Conservation (phyloP, 2,888 invertebrate species). For the Catotricha subobsoleta region DNA sequence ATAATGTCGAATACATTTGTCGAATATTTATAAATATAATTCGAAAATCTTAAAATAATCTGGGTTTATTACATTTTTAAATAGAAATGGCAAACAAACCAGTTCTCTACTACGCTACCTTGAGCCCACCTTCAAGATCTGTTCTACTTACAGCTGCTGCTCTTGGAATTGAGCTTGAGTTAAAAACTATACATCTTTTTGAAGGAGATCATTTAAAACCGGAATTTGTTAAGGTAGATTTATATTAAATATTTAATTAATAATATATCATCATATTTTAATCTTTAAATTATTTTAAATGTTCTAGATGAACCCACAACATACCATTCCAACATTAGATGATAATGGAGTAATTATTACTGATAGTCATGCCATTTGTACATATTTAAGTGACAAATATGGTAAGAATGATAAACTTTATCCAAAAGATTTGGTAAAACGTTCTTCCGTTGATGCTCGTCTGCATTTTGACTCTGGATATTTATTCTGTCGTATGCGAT, state of each 20-base stretch:
- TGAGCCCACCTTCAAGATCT: slow-evolving; percentile 32
- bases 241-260: not conserved
- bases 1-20: too few relatives aligned
- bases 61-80: not conserved
- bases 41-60: too few relatives aligned
- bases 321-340: slow-evolving; percentile 42
- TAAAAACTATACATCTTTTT: slow-evolving; percentile 25
- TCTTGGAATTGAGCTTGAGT: slow-evolving; percentile 28
- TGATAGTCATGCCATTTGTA: slow-evolving; percentile 48
- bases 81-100: slow-evolving; percentile 17
- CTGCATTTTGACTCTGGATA: slow-evolving; percentile 27
- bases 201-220: slow-evolving; percentile 25
- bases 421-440: slow-evolving; percentile 24
- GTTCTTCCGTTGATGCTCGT: slow-evolving; percentile 24
- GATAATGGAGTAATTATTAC: slow-evolving; percentile 35
- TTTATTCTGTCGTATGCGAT: slow-evolving; percentile 25
- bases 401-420: slow-evolving; percentile 33
- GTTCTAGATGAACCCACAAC: slow-evolving; percentile 46
- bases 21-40: too few relatives aligned
- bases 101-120: slow-evolving; percentile 25
- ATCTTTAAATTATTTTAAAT: not conserved
- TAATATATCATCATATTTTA: not conserved
- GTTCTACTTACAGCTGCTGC: slow-evolving; percentile 30
- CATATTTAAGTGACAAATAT: slow-evolving; percentile 42
- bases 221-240: slow-evolving; percentile 25